A percentile compares a stretch with the other conserved stretches of the same genome.
Evolutionary conservation across 2,888 invertebrate species (phyloP).

Genomic region (Parnassius mnemosyne): DNA sequence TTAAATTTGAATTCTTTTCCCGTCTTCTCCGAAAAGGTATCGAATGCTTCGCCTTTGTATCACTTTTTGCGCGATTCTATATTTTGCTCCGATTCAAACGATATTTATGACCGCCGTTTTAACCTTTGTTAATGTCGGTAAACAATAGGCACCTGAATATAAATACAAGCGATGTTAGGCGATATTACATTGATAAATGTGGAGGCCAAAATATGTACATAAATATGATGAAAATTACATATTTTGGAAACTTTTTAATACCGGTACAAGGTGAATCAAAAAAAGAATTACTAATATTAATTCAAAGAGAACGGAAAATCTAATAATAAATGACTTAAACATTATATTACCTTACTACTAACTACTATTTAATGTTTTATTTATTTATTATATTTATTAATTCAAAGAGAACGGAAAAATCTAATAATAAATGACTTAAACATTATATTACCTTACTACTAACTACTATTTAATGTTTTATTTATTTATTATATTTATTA

Average conservation of each 20-base stretch:
- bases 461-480: too few species aligned
- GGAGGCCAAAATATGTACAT: conserved; percentile 14
- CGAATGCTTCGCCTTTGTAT: conserved; percentile 78
- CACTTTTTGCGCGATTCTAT: conserved; percentile 72
- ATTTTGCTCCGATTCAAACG: conserved; percentile 63
- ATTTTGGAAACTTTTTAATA: not conserved
- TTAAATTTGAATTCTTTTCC: conserved; percentile 76
- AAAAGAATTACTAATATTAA: not conserved
- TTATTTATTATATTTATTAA: too few species aligned
- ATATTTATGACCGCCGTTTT: conserved; percentile 64
- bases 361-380: too few species aligned
- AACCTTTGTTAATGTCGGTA: conserved; percentile 44
- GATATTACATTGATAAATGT: conserved; percentile 26
- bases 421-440: too few species aligned
- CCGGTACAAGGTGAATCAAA: too few species aligned
- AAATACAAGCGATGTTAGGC: conserved; percentile 25
- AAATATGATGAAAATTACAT: not conserved
- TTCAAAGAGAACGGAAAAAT: too few species aligned
- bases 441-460: too few species aligned
- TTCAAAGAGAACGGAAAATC: too few species aligned
- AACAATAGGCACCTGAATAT: conserved; percentile 29
- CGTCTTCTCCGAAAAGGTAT: conserved; percentile 78
- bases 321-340: too few species aligned
- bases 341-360: too few species aligned
- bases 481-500: too few species aligned